Evolutionary conservation across 1,140 invertebrate genomes (phyloP).

Genomic region (Geopemphigus sp.): DNA sequence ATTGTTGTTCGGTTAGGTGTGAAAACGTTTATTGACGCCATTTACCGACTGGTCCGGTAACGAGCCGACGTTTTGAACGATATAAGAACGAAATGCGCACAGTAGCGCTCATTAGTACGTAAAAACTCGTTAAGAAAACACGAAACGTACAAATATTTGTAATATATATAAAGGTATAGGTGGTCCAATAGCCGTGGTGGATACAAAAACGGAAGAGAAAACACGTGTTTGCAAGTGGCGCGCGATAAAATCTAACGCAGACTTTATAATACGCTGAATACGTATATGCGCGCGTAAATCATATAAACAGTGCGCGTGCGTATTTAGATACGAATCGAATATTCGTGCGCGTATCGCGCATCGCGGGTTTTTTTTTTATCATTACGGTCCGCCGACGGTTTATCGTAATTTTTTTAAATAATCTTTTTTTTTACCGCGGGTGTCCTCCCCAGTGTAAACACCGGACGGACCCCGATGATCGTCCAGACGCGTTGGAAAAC

Average conservation of each 20-base stretch:
- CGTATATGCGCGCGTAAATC: neutral
- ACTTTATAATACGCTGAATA: neutral
- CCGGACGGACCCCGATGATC: too few relatives aligned
- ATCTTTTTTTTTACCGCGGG: too few relatives aligned
- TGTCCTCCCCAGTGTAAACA: too few relatives aligned
- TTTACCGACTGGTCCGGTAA: neutral
- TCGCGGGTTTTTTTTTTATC: too few relatives aligned
- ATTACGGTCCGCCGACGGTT: too few relatives aligned
- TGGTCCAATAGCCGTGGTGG: neutral
- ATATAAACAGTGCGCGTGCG: neutral
- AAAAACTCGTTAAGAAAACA: constrained; percentile 9
- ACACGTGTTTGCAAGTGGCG: neutral
- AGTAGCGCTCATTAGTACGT: constrained; percentile 8
- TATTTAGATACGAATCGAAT: neutral
- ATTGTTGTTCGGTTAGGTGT: neutral
- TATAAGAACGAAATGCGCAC: constrained; percentile 2
- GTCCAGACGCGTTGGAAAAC: too few relatives aligned
- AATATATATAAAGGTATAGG: neutral
- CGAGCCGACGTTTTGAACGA: constrained; percentile 6
- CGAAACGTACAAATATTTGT: neutral
- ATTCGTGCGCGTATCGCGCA: neutral
- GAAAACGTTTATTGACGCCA: neutral
- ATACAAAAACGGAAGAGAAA: neutral
- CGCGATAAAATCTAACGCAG: neutral
- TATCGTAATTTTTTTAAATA: too few relatives aligned